These are phyloP conservation scores for Pheosia tremula DNA, from an alignment of 2,888 invertebrate genomes.

Conservation along the genomic window DNA sequence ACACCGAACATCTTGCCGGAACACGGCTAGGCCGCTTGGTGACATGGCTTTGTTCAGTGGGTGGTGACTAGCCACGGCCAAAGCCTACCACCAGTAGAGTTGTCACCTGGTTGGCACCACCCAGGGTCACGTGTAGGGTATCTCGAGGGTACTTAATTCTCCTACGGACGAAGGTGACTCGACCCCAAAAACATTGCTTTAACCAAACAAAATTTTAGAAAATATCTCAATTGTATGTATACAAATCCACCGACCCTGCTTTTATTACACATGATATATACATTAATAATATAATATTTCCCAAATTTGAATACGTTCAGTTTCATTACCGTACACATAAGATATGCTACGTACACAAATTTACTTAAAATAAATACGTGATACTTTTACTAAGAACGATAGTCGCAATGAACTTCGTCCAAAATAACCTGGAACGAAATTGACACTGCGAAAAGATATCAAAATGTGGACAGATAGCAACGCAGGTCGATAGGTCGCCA, in stretches of 20 bases:
- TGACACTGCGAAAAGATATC: not conserved
- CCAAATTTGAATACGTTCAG: conserved; percentile 14
- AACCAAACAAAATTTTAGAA: not conserved
- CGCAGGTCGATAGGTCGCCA: not conserved
- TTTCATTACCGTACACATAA: conserved; percentile 22
- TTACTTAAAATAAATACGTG: conserved; percentile 12
- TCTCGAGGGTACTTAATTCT: no score
- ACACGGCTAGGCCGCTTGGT: no score
- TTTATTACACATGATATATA: not conserved
- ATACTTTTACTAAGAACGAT: conserved; percentile 8
- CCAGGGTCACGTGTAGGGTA: no score
- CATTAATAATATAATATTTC: conserved; percentile 13
- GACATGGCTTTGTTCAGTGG: no score
- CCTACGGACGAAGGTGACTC: no score
- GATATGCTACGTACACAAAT: conserved; percentile 1
- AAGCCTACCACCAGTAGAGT: no score
- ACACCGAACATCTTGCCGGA: no score
- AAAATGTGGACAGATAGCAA: not conserved
- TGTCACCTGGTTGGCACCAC: no score
- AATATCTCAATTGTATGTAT: not conserved
- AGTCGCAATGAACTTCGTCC: not conserved
- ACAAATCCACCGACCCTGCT: not conserved
- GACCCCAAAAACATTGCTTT: not conserved
- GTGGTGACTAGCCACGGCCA: no score
- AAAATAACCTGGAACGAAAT: not conserved